Conservation (phyloP, 2,797 vertebrate species). For the Dipus sagitta region DNA sequence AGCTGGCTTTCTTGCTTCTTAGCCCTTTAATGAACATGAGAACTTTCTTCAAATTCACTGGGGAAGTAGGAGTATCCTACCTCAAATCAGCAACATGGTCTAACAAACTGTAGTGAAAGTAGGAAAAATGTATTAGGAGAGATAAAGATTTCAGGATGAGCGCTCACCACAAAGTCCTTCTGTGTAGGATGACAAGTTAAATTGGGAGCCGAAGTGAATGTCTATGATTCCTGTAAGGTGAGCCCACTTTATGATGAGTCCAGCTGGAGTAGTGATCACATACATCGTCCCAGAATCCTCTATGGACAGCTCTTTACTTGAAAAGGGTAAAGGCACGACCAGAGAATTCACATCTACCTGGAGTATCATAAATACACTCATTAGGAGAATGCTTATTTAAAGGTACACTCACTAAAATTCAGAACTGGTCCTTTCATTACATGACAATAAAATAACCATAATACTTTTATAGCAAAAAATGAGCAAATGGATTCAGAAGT, state of each 20-base stretch:
- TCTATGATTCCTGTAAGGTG: conserved; percentile 98
- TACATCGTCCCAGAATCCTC: conserved; percentile 99
- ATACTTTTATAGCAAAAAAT: too few relatives aligned
- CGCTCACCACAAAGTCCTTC: conserved; percentile 97
- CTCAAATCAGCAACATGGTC: neutral
- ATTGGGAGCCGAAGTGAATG: conserved; percentile 92
- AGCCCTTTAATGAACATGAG: neutral
- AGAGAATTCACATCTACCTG: conserved; percentile 96
- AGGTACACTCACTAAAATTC: neutral
- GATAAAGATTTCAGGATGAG: neutral
- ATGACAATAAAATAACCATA: too few relatives aligned
- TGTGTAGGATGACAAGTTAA: conserved; percentile 91
- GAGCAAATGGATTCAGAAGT: too few relatives aligned
- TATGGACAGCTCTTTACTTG: conserved; percentile 92
- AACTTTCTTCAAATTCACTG: neutral
- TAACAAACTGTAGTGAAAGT: neutral
- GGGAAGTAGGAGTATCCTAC: neutral
- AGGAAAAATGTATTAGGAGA: neutral
- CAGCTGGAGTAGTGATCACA: conserved; percentile 93
- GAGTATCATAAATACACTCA: conserved; percentile 77
- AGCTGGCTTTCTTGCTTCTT: neutral
- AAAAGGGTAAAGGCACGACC: conserved; percentile 93
- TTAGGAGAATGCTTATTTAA: conserved; percentile 33
- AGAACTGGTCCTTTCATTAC: too few relatives aligned
- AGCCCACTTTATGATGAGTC: conserved; percentile 97